Conservation (phyloP, 2,113 vertebrate genomes). For the Accipiter cooperii region DNA sequence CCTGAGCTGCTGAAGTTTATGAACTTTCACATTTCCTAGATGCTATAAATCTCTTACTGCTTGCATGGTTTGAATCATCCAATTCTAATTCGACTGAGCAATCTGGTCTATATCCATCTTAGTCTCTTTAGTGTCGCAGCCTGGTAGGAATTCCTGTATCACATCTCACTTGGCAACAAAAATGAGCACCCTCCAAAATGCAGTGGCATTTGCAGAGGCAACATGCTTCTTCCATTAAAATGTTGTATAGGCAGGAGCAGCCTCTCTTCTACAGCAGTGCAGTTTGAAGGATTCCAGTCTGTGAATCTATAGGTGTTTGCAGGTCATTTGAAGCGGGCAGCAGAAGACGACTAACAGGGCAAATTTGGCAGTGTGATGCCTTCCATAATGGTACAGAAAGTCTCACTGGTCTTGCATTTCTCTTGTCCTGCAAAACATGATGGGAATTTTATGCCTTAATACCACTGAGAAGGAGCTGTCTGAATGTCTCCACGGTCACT, state of each 20-base stretch:
- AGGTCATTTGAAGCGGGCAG: background rate
- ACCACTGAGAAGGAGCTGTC: background rate
- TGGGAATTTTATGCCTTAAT: background rate
- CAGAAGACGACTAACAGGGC: background rate
- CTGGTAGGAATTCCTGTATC: constrained; percentile 2
- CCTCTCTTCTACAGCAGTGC: background rate
- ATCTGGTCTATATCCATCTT: constrained; percentile 45
- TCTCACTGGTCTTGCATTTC: background rate
- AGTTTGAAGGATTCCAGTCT: background rate
- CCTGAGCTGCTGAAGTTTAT: constrained; percentile 38
- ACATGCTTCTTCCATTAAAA: background rate
- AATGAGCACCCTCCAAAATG: background rate
- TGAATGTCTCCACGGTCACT: background rate
- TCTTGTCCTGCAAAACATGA: background rate
- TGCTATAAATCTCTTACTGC: background rate
- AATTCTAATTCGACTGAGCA: background rate
- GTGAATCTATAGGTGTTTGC: background rate
- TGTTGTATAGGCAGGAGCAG: background rate
- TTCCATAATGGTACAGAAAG: background rate
- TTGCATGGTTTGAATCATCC: constrained; percentile 43
- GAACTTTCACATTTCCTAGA: constrained; percentile 50
- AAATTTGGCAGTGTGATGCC: background rate
- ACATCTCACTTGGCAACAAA: constrained; percentile 18
- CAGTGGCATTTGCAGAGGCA: background rate
- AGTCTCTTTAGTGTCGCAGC: constrained; percentile 8